These are phyloP conservation scores for Neosalanx taihuensis DNA, from an alignment of 2,797 vertebrate species.

Conservation along the genomic window DNA sequence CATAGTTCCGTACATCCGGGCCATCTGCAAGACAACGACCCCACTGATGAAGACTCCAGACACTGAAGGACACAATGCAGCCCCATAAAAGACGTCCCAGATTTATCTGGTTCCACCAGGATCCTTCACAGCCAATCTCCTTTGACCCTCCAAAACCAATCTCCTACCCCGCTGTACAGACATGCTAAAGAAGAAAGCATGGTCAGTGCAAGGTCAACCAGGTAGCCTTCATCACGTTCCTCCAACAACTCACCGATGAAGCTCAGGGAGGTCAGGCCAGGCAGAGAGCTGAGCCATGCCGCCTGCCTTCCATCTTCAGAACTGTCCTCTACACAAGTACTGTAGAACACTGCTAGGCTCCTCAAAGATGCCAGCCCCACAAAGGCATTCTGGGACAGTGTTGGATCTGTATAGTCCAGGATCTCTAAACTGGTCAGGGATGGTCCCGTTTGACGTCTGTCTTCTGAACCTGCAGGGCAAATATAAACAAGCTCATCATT, in stretches of 20 bases:
- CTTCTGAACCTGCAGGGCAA: neutral
- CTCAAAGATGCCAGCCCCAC: slow-evolving; percentile 35
- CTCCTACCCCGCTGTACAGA: no score
- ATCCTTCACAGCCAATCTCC: no score
- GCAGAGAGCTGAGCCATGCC: slow-evolving; percentile 46
- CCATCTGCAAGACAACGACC: slow-evolving; percentile 4
- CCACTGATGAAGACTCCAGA: neutral
- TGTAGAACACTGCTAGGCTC: slow-evolving; percentile 45
- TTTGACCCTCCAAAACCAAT: no score
- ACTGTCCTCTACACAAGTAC: neutral
- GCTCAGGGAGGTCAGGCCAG: slow-evolving; percentile 38
- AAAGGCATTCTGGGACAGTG: slow-evolving; percentile 46
- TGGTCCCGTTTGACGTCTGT: neutral
- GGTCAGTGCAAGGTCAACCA: no score
- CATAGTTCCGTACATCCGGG: neutral
- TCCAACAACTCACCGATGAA: slow-evolving; percentile 40
- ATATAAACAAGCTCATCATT: neutral
- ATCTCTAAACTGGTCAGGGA: slow-evolving; percentile 50
- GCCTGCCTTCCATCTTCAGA: slow-evolving; percentile 3
- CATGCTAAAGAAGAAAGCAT: no score
- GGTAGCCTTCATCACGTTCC: neutral
- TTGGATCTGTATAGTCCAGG: slow-evolving; percentile 48
- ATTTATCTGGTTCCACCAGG: no score
- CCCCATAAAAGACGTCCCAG: neutral
- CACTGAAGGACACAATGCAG: neutral